Percentiles rank a stretch among this genome's conserved stretches.
These are phyloP conservation scores for Malurus melanocephalus DNA, from an alignment of 2,113 vertebrate genomes.

Conservation along the genomic window DNA sequence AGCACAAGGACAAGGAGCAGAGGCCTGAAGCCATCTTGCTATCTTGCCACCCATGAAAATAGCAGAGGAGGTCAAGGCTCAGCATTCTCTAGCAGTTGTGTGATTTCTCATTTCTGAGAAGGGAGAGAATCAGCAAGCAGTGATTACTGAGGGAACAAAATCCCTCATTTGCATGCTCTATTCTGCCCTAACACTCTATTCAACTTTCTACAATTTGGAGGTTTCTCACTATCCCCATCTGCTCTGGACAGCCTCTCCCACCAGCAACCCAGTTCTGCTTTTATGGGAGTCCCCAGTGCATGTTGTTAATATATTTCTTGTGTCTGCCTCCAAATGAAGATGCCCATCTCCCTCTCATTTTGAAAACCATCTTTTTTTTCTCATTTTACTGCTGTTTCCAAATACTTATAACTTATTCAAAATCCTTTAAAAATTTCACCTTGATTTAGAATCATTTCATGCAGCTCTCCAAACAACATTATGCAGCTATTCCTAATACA, in stretches of 20 bases:
- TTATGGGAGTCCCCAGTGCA: not conserved
- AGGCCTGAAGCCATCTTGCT: not conserved
- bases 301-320: not conserved
- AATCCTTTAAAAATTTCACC: not conserved
- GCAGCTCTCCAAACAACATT: not conserved
- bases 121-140: not conserved
- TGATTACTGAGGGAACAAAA: not conserved
- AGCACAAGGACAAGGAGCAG: not conserved
- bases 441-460: not conserved
- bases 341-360: accelerated
- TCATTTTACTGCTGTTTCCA: not conserved
- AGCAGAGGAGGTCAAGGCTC: not conserved
- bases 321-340: not conserved
- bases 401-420: not conserved
- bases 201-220: not conserved
- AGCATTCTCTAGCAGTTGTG: not conserved
- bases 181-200: not conserved
- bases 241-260: not conserved
- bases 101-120: not conserved
- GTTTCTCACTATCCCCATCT: not conserved
- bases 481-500: not conserved
- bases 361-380: not conserved
- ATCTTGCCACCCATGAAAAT: not conserved
- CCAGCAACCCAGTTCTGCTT: accelerated
- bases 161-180: not conserved